Conservation (phyloP, 2,888 invertebrate genomes). For the Prenolepis imparis region DNA sequence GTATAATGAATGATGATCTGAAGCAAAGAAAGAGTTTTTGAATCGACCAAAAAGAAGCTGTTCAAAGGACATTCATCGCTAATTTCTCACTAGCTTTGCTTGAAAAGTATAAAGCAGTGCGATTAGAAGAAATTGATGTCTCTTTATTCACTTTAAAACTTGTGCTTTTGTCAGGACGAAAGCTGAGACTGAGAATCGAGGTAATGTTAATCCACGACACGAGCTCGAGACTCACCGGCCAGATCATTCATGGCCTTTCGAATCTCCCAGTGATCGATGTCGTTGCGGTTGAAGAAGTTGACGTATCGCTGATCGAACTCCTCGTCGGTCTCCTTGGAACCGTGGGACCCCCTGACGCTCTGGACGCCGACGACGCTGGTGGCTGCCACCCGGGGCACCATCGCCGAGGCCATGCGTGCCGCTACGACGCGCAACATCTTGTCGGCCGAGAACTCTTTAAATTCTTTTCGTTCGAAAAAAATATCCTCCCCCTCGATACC, state of each 20-base stretch:
- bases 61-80: neutral
- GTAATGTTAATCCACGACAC: neutral
- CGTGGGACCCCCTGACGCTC: slow-evolving; percentile 85
- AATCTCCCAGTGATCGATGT: slow-evolving; percentile 98
- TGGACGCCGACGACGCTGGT: slow-evolving; percentile 80
- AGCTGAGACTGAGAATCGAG: too few relatives aligned
- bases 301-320: slow-evolving; percentile 95
- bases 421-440: slow-evolving; percentile 80
- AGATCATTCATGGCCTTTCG: slow-evolving; percentile 96
- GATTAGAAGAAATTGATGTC: neutral
- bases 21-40: too few relatives aligned
- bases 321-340: slow-evolving; percentile 91
- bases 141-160: neutral
- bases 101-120: neutral
- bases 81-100: too few relatives aligned
- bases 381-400: slow-evolving; percentile 65
- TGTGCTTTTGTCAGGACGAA: too few relatives aligned
- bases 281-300: slow-evolving; percentile 93
- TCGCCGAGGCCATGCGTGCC: slow-evolving; percentile 71
- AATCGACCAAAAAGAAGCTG: neutral
- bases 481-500: neutral
- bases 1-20: neutral
- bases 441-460: neutral
- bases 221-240: slow-evolving; percentile 78
- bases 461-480: neutral